Evolutionary conservation across 2,797 vertebrate genomes (phyloP).

Genomic region (Sternarchorhynchus goeldii): DNA sequence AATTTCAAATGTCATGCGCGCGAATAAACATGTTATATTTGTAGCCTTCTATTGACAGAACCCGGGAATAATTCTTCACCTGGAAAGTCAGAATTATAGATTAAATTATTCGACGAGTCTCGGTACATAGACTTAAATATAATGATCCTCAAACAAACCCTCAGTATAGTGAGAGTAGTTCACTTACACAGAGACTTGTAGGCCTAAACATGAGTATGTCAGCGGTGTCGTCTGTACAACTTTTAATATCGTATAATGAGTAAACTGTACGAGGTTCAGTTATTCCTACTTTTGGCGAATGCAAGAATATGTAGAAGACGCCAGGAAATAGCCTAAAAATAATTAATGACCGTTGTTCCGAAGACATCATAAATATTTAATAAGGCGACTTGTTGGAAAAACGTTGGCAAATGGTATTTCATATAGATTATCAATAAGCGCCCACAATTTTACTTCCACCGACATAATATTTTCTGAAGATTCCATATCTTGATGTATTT

Average conservation of each 20-base stretch:
- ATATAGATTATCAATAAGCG: conserved; percentile 77
- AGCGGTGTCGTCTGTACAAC: too few relatives aligned
- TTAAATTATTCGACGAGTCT: too few relatives aligned
- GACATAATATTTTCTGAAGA: conserved; percentile 61
- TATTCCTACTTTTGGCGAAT: too few relatives aligned
- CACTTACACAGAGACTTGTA: too few relatives aligned
- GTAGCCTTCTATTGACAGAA: too few relatives aligned
- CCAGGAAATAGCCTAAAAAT: conserved; percentile 60
- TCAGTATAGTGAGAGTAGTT: too few relatives aligned
- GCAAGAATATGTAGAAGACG: conserved; percentile 46
- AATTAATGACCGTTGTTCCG: conserved; percentile 72
- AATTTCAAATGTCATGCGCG: background rate
- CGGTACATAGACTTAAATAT: too few relatives aligned
- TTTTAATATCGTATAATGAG: too few relatives aligned
- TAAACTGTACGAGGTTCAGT: background rate
- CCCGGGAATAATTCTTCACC: too few relatives aligned
- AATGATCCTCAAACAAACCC: too few relatives aligned
- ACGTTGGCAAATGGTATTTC: conserved; percentile 69
- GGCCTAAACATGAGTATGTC: too few relatives aligned
- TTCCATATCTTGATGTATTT: conserved; percentile 61
- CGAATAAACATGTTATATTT: background rate
- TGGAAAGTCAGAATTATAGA: too few relatives aligned
- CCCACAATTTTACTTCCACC: conserved; percentile 68
- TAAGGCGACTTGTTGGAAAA: conserved; percentile 66
- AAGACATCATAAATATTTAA: conserved; percentile 74